These are phyloP conservation scores for Prionailurus viverrinus DNA, from an alignment of 2,113 vertebrate genomes.

Conservation along the genomic window DNA sequence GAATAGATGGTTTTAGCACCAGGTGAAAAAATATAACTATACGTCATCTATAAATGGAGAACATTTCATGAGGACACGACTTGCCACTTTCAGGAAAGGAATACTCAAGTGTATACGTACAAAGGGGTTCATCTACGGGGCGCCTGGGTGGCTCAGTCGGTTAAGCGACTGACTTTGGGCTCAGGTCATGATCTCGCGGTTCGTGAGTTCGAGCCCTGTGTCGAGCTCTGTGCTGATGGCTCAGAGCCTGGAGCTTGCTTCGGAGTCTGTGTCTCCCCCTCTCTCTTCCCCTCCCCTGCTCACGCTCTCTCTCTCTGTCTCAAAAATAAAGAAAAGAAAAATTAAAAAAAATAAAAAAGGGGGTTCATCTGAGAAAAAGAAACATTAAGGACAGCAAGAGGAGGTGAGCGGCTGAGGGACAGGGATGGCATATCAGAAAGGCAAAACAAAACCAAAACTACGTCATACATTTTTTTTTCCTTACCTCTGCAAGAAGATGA, in stretches of 20 bases:
- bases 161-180: too few relatives aligned
- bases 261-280: too few relatives aligned
- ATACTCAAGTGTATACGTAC: fast-evolving
- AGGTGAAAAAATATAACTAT: not conserved
- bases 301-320: too few relatives aligned
- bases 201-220: too few relatives aligned
- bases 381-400: not conserved
- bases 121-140: not conserved
- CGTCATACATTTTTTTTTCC: not conserved
- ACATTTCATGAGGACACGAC: not conserved
- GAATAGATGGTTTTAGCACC: not conserved
- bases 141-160: too few relatives aligned
- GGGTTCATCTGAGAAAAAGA: not conserved
- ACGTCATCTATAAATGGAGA: not conserved
- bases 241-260: too few relatives aligned
- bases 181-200: too few relatives aligned
- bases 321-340: too few relatives aligned
- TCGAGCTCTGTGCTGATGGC: too few relatives aligned
- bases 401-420: not conserved
- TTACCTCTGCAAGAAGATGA: not conserved
- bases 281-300: too few relatives aligned
- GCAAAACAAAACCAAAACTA: not conserved
- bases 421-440: not conserved
- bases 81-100: not conserved
- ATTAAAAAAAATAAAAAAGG: not conserved